Base-by-base conservation (phyloP, 2,113 vertebrate genomes). In the Gymnocephalus cernua region DNA sequence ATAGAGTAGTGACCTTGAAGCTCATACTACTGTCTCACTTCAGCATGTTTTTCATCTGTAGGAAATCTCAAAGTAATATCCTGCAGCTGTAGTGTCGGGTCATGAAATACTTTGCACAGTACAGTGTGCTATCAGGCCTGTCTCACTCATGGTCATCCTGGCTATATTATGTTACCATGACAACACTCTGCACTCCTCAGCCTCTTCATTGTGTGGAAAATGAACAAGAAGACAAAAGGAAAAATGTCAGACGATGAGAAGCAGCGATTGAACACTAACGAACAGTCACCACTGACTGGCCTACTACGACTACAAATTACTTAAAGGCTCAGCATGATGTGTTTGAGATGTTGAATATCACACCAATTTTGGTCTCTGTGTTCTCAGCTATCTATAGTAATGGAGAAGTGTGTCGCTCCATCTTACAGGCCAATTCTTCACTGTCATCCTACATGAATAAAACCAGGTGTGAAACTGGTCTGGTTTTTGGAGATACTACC, bases 141-240 rank as follows among this genome's bases (percentile, higher is more conserved):
- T 72, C 83, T 88, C 79, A 79, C 76, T 90, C 78, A 71, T 87
- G 91, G 92, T 90, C 92, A 90, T 90, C 71, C 73, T 50, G 84
- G 82, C 82, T 65, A 79, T 84, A 83, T 89, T 82, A 86, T 77
- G 84, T 91, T 86, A 59, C 89, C 80, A 92, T 93, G 90, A 89
- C 90, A 88, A 90, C 89, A 56, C 77, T 83, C 86, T 86, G 86
- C 79, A 80, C 80, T 77, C 59, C 77, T 81, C 84, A 83, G 84
- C 66, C 79, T 86, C 70, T 80, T 83, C 80, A 88, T 89, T 88
- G 86, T 87, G 87, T 85, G 69, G 57, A 89, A 87, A 83, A 85
- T 57, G 82, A 79, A 89, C 32, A 45, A 56, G 82, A 72, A 90
- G 89, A 93, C 87, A 86, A 89, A 90, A 80, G 78, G 38, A 45